Percentiles rank a stretch among this genome's conserved stretches.
phyloP scores from a whole-genome alignment of 2,888 invertebrate genomes.

The Lepidocyrtinus sp. region DNA sequence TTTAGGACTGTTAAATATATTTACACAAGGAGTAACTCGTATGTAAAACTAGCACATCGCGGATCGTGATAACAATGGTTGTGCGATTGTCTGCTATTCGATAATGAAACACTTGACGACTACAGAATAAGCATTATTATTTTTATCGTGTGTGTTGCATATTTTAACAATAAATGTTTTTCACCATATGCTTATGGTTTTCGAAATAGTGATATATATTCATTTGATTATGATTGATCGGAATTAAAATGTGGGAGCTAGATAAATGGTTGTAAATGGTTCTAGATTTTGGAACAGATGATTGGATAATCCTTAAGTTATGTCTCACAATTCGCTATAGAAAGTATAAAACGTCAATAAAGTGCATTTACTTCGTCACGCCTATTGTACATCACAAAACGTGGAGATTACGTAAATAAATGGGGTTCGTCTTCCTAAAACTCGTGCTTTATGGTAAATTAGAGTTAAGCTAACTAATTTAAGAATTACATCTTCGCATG shows the following conservation, averaged over 20 bases:
- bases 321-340: background rate
- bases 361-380: background rate
- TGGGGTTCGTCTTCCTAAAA: too few species aligned
- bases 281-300: background rate
- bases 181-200: too few species aligned
- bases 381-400: background rate
- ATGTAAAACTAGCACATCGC: constrained; percentile 56
- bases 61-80: constrained; percentile 60
- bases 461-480: too few species aligned
- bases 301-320: background rate
- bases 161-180: background rate
- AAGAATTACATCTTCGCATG: too few species aligned
- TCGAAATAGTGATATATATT: constrained; percentile 16
- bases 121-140: background rate
- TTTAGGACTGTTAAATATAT: too few species aligned
- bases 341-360: background rate
- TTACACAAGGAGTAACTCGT: too few species aligned
- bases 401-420: background rate
- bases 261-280: background rate
- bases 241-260: background rate
- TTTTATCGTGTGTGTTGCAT: constrained; percentile 6
- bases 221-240: background rate
- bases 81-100: constrained; percentile 63
- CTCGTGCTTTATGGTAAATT: too few species aligned
- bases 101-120: constrained; percentile 51